phyloP scores from a whole-genome alignment of 2,888 invertebrate species.

The Miltochrista miniata region DNA sequence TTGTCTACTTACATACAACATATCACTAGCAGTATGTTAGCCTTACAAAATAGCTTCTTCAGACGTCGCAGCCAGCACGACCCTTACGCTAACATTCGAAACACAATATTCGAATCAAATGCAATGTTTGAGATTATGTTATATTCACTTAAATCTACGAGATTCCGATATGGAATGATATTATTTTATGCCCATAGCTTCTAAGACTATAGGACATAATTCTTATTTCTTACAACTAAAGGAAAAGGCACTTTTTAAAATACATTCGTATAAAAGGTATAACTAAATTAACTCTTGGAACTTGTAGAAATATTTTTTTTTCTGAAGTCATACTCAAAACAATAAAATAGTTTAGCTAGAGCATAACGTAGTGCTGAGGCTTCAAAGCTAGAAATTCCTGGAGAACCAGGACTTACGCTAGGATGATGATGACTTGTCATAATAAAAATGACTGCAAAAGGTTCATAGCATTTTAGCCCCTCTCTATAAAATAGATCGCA shows the following conservation, averaged over 20 bases:
- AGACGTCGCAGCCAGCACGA: constrained; percentile 55
- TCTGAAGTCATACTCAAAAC: too few relatives aligned
- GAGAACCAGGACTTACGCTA: too few relatives aligned
- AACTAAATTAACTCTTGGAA: too few relatives aligned
- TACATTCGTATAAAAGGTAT: neutral
- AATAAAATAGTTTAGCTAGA: too few relatives aligned
- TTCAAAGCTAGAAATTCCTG: too few relatives aligned
- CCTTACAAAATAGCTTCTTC: constrained; percentile 5
- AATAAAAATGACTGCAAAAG: too few relatives aligned
- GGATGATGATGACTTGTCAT: too few relatives aligned
- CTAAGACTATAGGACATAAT: too few relatives aligned
- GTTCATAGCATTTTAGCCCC: too few relatives aligned
- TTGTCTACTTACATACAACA: constrained; percentile 14
- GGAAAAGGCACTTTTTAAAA: neutral
- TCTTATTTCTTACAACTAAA: neutral
- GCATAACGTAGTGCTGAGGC: too few relatives aligned
- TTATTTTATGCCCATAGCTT: neutral
- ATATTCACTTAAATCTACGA: constrained; percentile 1
- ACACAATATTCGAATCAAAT: constrained; percentile 28
- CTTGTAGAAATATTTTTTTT: too few relatives aligned
- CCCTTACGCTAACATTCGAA: constrained; percentile 29
- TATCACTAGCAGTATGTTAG: constrained; percentile 19
- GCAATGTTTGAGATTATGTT: constrained; percentile 8
- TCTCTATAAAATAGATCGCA: too few relatives aligned
- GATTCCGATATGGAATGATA: constrained; percentile 4